Base-by-base conservation (phyloP, 2,888 invertebrate genomes). In the Lasioglossum vierecki region DNA sequence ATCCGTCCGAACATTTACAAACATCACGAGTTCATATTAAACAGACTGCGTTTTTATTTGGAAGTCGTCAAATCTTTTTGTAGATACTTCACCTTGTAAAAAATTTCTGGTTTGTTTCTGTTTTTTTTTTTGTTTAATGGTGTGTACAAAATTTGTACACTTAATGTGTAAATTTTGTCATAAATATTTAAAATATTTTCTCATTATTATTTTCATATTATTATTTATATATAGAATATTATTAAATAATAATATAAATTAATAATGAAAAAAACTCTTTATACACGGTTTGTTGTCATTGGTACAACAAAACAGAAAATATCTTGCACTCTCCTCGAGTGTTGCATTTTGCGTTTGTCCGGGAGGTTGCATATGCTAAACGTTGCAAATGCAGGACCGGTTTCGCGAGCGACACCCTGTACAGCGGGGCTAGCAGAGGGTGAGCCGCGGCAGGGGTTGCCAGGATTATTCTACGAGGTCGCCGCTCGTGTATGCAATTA, bases 401-500 rank as follows among this genome's bases (percentile, higher is more conserved):
- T 63, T 63, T 63, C 60, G 30, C 60, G 9, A 22, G 53, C 53
- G 22, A 60, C 66, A 68, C 39, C 39, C 68, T 22, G 68, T n/a
- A 41, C 68, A 68, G 22, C n/a, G 68, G 8, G 39, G n/a, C 4
- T 2, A 22, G 35, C 22, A 11, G 39, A 68, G 68, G 68, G 53
- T 22, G 39, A 39, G 68, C 30, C 68, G 39, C 22, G 41, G 53
- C 71, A 39, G 63, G 71, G 70, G 4, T 68, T 35, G 68, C 68
- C 68, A 76, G 84, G 86, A 90, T 90, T 86, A 85, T 82, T 88
- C 80, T 63, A 39, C 26, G 71, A 66, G 82, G 41, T 80, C 66
- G 85, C 79, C 70, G 81, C 70, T 81, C 85, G 85, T 76, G 81
- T 84, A 83, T 79, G 89, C 86, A 86, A 90, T 90, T 87, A 88